Evolutionary conservation across 2,113 vertebrate genomes (phyloP).

Genomic region (Pandion haliaetus): DNA sequence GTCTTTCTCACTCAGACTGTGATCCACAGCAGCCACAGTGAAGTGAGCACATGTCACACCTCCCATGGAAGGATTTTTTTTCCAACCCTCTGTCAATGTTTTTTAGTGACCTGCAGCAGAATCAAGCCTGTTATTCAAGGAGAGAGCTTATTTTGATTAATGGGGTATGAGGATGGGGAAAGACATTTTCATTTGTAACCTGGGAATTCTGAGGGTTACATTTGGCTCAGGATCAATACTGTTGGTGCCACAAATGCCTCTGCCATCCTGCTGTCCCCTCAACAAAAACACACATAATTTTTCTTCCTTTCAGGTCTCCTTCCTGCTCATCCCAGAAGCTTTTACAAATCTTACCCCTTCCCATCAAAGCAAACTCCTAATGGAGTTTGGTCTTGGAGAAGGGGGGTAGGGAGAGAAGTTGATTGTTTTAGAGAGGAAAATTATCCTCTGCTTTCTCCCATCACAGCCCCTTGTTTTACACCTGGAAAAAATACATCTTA

Average conservation of each 20-base stretch:
- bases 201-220: not conserved
- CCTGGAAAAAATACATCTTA: not conserved
- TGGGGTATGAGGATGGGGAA: not conserved
- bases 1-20: not conserved
- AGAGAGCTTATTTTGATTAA: constrained; percentile 42
- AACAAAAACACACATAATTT: not conserved
- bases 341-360: not conserved
- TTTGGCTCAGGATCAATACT: constrained; percentile 23
- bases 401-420: not conserved
- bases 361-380: not conserved
- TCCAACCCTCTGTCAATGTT: not conserved
- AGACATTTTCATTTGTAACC: constrained; percentile 43
- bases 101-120: not conserved
- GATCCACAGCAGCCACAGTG: not conserved
- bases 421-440: not conserved
- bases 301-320: constrained; percentile 14
- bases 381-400: not conserved
- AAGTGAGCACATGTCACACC: not conserved
- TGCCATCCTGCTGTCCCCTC: not conserved
- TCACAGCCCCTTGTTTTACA: not conserved
- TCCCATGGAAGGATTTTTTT: not conserved
- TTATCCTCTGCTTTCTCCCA: not conserved
- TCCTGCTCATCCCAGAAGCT: not conserved
- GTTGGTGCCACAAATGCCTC: not conserved
- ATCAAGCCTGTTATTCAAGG: not conserved